These are phyloP conservation scores for Hyles vespertilio DNA, from an alignment of 1,140 invertebrate species.

Conservation along the genomic window DNA sequence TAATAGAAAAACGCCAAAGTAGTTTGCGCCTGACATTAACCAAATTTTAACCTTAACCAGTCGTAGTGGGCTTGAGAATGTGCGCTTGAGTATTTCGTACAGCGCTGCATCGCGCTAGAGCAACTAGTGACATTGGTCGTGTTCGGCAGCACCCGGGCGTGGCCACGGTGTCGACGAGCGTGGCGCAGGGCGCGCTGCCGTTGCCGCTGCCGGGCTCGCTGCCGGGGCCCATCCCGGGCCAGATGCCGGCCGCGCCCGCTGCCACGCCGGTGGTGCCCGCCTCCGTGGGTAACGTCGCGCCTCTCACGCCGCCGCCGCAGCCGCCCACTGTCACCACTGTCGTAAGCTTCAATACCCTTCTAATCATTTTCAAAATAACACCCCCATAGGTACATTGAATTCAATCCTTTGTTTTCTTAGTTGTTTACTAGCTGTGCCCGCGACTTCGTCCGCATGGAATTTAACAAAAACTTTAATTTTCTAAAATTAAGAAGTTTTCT, in stretches of 20 bases:
- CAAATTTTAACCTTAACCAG: conserved; percentile 7
- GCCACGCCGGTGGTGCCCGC: conserved; percentile 39
- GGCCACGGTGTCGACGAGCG: conserved; percentile 53
- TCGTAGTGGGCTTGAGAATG: conserved; percentile 21
- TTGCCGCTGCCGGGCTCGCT: too few relatives aligned
- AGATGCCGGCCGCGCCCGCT: conserved; percentile 39
- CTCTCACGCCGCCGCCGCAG: conserved; percentile 15
- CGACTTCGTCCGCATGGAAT: too few relatives aligned
- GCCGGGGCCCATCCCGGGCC: conserved; percentile 32
- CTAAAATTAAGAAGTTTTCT: too few relatives aligned
- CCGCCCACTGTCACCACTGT: conserved; percentile 48
- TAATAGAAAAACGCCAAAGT: not conserved
- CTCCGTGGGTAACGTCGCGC: conserved; percentile 21
- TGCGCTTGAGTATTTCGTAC: conserved; percentile 11
- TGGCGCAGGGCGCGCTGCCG: conserved; percentile 22
- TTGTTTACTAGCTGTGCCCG: too few relatives aligned
- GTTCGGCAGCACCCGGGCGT: conserved; percentile 50
- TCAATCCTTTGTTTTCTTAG: too few relatives aligned
- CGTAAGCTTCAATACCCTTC: conserved; percentile 9
- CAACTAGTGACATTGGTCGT: not conserved
- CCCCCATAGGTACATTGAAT: too few relatives aligned
- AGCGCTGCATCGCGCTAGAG: not conserved
- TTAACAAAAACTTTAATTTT: too few relatives aligned
- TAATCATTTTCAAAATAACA: too few relatives aligned
- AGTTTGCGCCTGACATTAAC: conserved; percentile 19